Evolutionary conservation across 2,888 invertebrate genomes (phyloP).

Genomic region (Drosophila nigricruria): DNA sequence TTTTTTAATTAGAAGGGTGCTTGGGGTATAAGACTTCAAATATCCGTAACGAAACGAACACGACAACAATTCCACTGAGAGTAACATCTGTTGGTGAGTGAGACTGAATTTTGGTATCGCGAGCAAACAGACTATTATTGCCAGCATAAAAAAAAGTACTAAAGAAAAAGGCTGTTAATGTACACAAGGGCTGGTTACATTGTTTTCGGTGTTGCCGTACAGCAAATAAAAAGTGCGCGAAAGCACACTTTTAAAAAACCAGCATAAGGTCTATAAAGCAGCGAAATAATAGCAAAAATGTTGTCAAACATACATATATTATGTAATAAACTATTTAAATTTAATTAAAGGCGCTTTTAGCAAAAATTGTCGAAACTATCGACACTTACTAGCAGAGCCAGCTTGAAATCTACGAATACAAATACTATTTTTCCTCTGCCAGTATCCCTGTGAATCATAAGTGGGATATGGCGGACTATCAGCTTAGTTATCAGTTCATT

Average conservation of each 20-base stretch:
- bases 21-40: constrained; percentile 27
- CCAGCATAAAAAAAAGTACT: constrained; percentile 24
- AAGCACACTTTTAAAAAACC: background rate
- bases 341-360: no score
- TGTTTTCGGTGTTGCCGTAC: constrained; percentile 15
- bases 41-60: constrained; percentile 52
- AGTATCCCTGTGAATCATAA: constrained; percentile 46
- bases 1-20: constrained; percentile 6
- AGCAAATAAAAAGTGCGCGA: background rate
- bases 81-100: constrained; percentile 52
- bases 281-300: background rate
- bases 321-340: background rate
- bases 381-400: no score
- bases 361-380: no score
- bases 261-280: background rate
- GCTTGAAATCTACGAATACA: no score
- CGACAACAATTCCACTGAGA: constrained; percentile 59
- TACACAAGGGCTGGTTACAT: constrained; percentile 14
- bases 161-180: background rate
- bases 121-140: background rate
- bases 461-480: background rate
- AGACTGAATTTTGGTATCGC: constrained; percentile 13
- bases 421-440: background rate
- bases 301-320: background rate
- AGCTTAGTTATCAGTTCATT: constrained; percentile 40